Percentiles rank a stretch among this genome's conserved stretches.
phyloP scores from a whole-genome alignment of 2,888 invertebrate genomes.

The Thysanoteuthis rhombus region DNA sequence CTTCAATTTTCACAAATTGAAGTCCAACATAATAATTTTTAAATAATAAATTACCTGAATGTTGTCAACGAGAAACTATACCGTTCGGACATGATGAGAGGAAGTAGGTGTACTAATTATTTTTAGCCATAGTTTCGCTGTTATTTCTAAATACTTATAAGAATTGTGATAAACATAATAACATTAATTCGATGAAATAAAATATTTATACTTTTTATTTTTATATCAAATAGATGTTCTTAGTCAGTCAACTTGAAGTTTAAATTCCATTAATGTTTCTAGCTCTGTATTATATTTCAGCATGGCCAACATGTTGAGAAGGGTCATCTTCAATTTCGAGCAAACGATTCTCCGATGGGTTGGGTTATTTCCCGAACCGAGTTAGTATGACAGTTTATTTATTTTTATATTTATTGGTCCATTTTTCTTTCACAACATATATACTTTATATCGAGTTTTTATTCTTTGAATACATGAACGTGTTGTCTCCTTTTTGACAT shows the following conservation, averaged over 20 bases:
- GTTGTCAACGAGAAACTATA: slow-evolving; percentile 96
- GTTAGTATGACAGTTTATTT: slow-evolving; percentile 27
- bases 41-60: slow-evolving; percentile 76
- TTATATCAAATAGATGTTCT: neutral
- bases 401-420: neutral
- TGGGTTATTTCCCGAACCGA: slow-evolving; percentile 24
- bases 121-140: neutral
- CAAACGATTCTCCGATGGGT: slow-evolving; percentile 30
- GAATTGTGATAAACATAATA: neutral
- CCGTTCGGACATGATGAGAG: slow-evolving; percentile 68
- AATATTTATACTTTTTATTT: neutral
- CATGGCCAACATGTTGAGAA: slow-evolving; percentile 16
- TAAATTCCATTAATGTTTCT: neutral
- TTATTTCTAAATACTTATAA: neutral
- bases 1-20: neutral
- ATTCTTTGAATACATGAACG: neutral
- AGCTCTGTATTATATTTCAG: neutral
- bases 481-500: neutral
- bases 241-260: neutral
- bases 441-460: neutral
- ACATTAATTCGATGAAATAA: neutral
- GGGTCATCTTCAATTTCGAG: neutral
- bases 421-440: neutral
- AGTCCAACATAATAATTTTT: neutral
- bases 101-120: neutral